These are phyloP conservation scores for Mycalesis mineus DNA, from an alignment of 2,888 invertebrate genomes.

Conservation along the genomic window DNA sequence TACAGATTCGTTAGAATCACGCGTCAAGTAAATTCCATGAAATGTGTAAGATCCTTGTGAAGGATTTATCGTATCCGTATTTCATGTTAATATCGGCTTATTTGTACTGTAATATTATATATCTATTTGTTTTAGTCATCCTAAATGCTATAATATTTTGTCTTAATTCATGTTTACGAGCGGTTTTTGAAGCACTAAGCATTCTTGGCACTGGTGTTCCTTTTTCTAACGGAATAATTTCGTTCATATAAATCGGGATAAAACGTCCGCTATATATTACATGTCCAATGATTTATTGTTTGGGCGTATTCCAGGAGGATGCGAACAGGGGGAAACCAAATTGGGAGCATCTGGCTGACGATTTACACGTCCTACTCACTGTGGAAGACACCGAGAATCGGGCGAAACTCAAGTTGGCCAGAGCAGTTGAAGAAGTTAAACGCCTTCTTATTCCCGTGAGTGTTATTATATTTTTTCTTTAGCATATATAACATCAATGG, in stretches of 20 bases:
- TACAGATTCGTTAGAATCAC: slow-evolving; percentile 11
- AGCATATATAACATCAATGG: too few relatives aligned
- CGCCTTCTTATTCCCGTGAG: slow-evolving; percentile 98
- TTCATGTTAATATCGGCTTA: not conserved
- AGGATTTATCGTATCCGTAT: slow-evolving; percentile 2
- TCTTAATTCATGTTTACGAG: slow-evolving; percentile 21
- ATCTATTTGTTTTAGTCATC: slow-evolving; percentile 7
- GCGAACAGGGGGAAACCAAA: slow-evolving; percentile 99
- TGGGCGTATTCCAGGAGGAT: slow-evolving; percentile 88
- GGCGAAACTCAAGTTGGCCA: slow-evolving; percentile 94
- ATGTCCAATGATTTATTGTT: slow-evolving; percentile 31
- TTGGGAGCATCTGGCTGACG: slow-evolving; percentile 99
- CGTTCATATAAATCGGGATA: slow-evolving; percentile 31
- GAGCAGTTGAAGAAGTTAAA: slow-evolving; percentile 98
- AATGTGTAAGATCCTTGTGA: slow-evolving; percentile 13
- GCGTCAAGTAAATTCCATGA: slow-evolving; percentile 21
- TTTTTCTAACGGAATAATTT: slow-evolving; percentile 28
- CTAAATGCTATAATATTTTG: slow-evolving; percentile 6
- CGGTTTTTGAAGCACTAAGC: slow-evolving; percentile 21
- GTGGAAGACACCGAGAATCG: slow-evolving; percentile 99
- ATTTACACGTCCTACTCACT: slow-evolving; percentile 98
- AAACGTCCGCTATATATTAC: slow-evolving; percentile 28
- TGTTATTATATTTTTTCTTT: slow-evolving; percentile 39
- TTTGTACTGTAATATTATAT: not conserved
- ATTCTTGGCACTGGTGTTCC: slow-evolving; percentile 32